phyloP scores from a whole-genome alignment of 2,888 invertebrate species.

The Drosophila longiperda region DNA sequence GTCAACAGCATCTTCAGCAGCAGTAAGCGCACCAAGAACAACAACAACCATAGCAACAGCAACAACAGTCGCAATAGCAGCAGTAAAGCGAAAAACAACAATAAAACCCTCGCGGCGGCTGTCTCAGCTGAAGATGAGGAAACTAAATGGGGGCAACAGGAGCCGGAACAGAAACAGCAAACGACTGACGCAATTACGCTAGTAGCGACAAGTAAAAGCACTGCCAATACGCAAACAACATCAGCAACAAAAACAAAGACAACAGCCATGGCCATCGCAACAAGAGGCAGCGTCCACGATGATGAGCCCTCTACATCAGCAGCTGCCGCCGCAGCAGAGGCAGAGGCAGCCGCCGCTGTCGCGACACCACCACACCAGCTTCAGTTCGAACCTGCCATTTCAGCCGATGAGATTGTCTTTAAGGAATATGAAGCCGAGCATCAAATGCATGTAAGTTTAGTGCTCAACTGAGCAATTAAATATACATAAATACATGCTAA shows the following conservation, averaged over 20 bases:
- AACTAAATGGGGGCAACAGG: not conserved
- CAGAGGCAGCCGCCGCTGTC: constrained; percentile 10
- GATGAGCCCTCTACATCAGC: constrained; percentile 47
- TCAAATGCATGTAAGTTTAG: constrained; percentile 91
- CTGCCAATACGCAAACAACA: constrained; percentile 67
- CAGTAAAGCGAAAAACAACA: constrained; percentile 50
- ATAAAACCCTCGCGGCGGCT: constrained; percentile 19
- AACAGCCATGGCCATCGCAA: constrained; percentile 34
- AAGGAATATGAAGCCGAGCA: constrained; percentile 96
- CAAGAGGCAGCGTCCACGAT: constrained; percentile 26
- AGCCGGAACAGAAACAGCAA: constrained; percentile 28
- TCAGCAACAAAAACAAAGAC: constrained; percentile 41
- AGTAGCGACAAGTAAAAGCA: constrained; percentile 59
- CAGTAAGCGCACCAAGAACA: constrained; percentile 35
- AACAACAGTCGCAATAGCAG: constrained; percentile 24
- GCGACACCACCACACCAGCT: constrained; percentile 26
- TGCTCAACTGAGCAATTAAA: not conserved
- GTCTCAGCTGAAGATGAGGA: constrained; percentile 1
- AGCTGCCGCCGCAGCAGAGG: constrained; percentile 36
- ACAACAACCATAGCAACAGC: constrained; percentile 38
- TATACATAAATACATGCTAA: not conserved
- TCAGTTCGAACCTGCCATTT: constrained; percentile 66
- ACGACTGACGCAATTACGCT: constrained; percentile 18
- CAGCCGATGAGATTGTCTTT: constrained; percentile 85
- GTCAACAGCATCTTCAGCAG: constrained; percentile 30